Percentiles rank a stretch among this genome's conserved stretches.
These are phyloP conservation scores for Eubasilissa regina DNA, from an alignment of 1,140 invertebrate species.

Conservation along the genomic window DNA sequence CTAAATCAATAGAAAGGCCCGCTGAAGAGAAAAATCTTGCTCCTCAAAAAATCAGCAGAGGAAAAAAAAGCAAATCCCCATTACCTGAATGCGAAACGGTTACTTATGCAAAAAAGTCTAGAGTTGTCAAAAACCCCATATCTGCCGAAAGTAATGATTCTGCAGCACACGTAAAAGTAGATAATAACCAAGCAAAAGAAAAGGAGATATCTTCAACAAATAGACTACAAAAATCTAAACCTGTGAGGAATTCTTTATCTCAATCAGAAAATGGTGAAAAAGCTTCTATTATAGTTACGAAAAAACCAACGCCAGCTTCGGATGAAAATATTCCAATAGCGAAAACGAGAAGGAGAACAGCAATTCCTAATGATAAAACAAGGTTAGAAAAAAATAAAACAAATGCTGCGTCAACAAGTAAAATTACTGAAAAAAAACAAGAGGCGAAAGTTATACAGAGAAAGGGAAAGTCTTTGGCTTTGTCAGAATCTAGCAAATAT, in stretches of 20 bases:
- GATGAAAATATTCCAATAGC: no score
- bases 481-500: conserved; percentile 47
- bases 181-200: no score
- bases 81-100: neutral
- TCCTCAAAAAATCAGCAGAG: neutral
- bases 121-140: neutral
- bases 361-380: no score
- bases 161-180: no score
- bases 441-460: conserved; percentile 35
- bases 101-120: conserved; percentile 6
- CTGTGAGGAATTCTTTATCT: neutral
- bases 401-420: neutral
- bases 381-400: neutral
- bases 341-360: no score
- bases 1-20: neutral
- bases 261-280: no score
- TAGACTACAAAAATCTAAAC: neutral
- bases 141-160: no score
- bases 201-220: no score
- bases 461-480: conserved; percentile 46
- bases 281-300: no score
- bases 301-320: no score
- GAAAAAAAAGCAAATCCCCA: conserved; percentile 14
- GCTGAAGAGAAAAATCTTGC: neutral
- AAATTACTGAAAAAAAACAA: neutral